phyloP scores from a whole-genome alignment of 2,888 invertebrate species.

The Nebria salina region DNA sequence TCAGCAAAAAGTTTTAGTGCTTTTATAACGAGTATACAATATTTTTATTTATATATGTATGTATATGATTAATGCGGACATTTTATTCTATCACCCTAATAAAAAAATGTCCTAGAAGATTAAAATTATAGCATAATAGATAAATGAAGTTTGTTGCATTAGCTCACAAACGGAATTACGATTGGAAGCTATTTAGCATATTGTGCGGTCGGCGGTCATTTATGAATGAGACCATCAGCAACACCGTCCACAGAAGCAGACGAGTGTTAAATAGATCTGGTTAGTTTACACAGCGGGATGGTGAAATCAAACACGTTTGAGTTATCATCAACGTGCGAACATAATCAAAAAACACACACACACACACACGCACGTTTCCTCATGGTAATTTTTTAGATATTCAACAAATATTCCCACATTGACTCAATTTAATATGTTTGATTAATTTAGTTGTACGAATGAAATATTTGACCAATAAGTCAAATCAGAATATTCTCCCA shows the following conservation, averaged over 20 bases:
- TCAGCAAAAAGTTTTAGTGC: background rate
- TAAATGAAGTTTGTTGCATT: no score
- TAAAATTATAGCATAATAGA: no score
- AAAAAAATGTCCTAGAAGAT: no score
- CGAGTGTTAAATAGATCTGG: background rate
- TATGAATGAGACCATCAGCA: background rate
- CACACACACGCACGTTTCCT: background rate
- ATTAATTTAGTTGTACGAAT: no score
- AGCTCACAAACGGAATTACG: no score
- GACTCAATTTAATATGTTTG: no score
- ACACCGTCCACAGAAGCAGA: background rate
- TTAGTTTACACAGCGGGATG: background rate
- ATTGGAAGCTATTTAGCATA: background rate
- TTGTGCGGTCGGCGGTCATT: background rate
- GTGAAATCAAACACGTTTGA: background rate
- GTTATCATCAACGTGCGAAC: slow-evolving; percentile 16
- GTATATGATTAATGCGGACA: no score
- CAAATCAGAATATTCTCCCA: no score
- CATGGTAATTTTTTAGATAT: background rate
- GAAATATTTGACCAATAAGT: no score
- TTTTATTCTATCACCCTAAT: no score
- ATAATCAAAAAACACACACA: background rate
- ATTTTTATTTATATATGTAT: background rate
- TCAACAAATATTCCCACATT: background rate
- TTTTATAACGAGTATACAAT: background rate